phyloP scores from a whole-genome alignment of 2,888 invertebrate species.

The Parnassius orleans region DNA sequence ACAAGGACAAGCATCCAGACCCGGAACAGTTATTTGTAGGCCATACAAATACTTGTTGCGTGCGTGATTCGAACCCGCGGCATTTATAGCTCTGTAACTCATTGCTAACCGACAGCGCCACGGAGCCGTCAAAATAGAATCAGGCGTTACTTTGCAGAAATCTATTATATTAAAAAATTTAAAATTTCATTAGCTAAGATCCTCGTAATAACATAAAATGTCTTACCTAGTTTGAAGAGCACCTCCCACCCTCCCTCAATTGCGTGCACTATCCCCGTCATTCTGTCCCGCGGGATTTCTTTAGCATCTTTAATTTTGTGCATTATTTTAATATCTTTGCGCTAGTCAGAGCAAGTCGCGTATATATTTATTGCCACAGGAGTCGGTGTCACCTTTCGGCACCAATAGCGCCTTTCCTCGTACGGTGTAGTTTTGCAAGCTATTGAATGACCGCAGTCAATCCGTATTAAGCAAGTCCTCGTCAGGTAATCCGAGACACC shows the following conservation, averaged over 20 bases:
- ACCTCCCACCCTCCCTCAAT: too few species aligned
- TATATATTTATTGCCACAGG: conserved; percentile 62
- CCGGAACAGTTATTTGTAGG: too few species aligned
- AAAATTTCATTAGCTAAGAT: too few species aligned
- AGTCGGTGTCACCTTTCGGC: conserved; percentile 73
- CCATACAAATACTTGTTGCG: too few species aligned
- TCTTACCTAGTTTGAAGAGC: not conserved
- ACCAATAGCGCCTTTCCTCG: conserved; percentile 69
- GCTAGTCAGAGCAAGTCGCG: conserved; percentile 42
- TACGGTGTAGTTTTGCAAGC: conserved; percentile 68
- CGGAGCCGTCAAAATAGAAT: too few species aligned
- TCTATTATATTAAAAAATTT: too few species aligned
- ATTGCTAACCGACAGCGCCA: too few species aligned
- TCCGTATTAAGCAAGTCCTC: conserved; percentile 71
- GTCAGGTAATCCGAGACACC: conserved; percentile 63
- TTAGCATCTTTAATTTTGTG: conserved; percentile 19
- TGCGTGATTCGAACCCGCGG: too few species aligned
- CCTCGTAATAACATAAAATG: not conserved
- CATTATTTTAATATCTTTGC: conserved; percentile 2
- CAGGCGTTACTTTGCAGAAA: too few species aligned
- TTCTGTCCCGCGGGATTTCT: not conserved
- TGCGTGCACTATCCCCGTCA: not conserved
- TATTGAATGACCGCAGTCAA: conserved; percentile 73
- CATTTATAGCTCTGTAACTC: too few species aligned
- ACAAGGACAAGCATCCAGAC: too few species aligned